phyloP scores from a whole-genome alignment of 2,888 invertebrate species.

The Limnephilus lunatus region DNA sequence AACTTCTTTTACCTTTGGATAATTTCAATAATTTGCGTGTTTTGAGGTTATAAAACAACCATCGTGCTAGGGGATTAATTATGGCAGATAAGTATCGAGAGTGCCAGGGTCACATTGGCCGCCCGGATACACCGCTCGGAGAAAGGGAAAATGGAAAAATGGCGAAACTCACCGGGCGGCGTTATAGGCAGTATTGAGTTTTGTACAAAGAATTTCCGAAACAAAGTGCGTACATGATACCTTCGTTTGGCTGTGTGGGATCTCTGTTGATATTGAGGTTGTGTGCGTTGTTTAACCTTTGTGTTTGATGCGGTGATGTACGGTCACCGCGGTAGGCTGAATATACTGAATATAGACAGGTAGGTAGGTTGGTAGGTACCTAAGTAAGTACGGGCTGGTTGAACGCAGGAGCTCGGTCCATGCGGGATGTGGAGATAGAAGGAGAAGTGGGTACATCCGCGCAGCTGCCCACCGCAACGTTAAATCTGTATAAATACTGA shows the following conservation, averaged over 20 bases:
- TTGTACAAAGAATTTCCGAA: neutral
- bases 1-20: neutral
- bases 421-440: slow-evolving; percentile 3
- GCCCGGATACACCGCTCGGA: neutral
- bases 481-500: slow-evolving; percentile 75
- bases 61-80: neutral
- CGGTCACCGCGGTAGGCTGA: slow-evolving; percentile 44
- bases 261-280: neutral
- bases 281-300: slow-evolving; percentile 45
- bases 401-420: neutral
- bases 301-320: slow-evolving; percentile 46
- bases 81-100: neutral
- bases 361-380: slow-evolving; percentile 18
- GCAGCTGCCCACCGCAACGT: slow-evolving; percentile 67
- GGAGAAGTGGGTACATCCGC: slow-evolving; percentile 28
- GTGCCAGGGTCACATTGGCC: neutral
- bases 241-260: neutral
- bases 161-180: neutral
- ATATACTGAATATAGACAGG: neutral
- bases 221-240: neutral
- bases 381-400: slow-evolving; percentile 34
- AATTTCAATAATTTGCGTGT: neutral
- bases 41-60: neutral
- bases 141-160: slow-evolving; percentile 17
- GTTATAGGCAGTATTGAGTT: neutral